Evolutionary conservation across 2,888 invertebrate species (phyloP), one percentile per base, ranked within the genome.

Genomic region (Phortica magna): DNA sequence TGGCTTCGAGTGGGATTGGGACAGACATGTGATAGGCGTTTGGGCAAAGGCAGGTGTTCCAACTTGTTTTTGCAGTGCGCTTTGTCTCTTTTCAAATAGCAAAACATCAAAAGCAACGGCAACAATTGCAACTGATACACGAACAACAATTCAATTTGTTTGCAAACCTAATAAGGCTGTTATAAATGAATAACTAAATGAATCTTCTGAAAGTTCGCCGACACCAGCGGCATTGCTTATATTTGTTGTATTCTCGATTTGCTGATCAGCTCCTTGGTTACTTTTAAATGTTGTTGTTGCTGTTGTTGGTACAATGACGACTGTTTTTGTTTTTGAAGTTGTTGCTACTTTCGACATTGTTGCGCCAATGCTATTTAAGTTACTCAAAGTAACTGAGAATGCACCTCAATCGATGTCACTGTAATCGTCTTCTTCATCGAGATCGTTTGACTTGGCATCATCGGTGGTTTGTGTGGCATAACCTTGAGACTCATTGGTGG

Each of bases 331-430:
- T 39, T 68, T 72, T 73, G 75, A 76, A 70, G 71, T 65, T 76
- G 73, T 76, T 74, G 43, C 75, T 76, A 65, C 68, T 57, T 61
- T 76, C 75, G 78, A 80, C 31, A 22, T 42, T 71, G 73, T 70
- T 77, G 64, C 64, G 39, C 57, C 42, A 41, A 17, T 73, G 48
- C 48, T 48, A 19, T 70, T 42, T 14, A 43, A 14, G 70, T 48
- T 43, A 48, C 22, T 70, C 42, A 70, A 74, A 78, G 83, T 81
- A 82, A 82, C 83, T 73, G 76, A 76, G 53, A 55, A 76, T 71
- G 70, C 89, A 84, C 81, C 89, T 91, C 90, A 91, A 88, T 91
- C 91, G 81, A 91, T 88, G 79, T 91, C 91, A 83, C 91, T 91
- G 76, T 89, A 88, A 55, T 90, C 84, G 67, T 90, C 91, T 76